phyloP scores from a whole-genome alignment of 2,888 invertebrate genomes.

The Drosophila yooni region DNA sequence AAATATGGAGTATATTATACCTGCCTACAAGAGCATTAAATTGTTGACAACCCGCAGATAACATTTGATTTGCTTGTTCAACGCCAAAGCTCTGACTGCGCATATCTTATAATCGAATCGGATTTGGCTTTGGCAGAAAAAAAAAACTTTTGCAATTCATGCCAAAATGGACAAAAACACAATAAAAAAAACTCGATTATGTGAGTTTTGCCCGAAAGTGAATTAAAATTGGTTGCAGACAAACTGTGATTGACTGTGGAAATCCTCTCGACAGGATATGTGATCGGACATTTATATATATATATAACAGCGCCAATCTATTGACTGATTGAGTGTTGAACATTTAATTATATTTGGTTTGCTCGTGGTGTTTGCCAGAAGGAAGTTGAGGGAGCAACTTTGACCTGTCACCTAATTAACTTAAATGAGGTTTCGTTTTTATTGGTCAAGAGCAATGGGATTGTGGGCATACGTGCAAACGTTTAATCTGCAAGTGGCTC shows the following conservation, averaged over 20 bases:
- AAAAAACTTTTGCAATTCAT: constrained; percentile 41
- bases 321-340: constrained; percentile 10
- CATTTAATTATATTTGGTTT: constrained; percentile 33
- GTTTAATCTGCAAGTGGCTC: constrained; percentile 11
- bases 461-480: constrained; percentile 3
- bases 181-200: not conserved
- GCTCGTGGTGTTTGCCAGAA: constrained; percentile 10
- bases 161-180: constrained; percentile 13
- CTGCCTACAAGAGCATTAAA: not conserved
- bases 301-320: constrained; percentile 24
- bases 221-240: constrained; percentile 21
- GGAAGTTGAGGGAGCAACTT: constrained; percentile 12
- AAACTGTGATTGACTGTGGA: constrained; percentile 19
- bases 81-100: constrained; percentile 3
- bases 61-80: not conserved
- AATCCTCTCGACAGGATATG: constrained; percentile 37
- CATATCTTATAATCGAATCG: constrained; percentile 57
- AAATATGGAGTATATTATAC: not conserved
- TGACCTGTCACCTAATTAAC: constrained; percentile 40
- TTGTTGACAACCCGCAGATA: not conserved
- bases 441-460: not conserved
- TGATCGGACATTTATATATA: constrained; percentile 19
- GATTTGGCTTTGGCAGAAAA: constrained; percentile 26
- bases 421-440: constrained; percentile 17
- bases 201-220: constrained; percentile 13